A percentile compares a stretch with the other conserved stretches of the same genome.
These are phyloP conservation scores for Caenorhabditis becei DNA, from an alignment of 2,888 invertebrate species.

Conservation along the genomic window DNA sequence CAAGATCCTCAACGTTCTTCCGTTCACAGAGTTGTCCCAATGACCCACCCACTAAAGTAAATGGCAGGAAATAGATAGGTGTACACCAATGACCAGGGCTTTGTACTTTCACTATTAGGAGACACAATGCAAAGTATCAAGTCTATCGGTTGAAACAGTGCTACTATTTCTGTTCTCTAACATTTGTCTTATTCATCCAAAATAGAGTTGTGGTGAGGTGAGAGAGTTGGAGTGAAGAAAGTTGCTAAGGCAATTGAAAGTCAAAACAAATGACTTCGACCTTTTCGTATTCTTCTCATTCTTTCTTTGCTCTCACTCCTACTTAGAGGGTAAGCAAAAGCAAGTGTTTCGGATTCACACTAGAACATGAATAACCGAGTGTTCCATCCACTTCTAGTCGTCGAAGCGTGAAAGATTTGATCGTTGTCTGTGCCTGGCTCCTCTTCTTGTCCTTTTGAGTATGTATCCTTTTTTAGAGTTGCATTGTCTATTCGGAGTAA, in stretches of 20 bases:
- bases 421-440: slow-evolving; percentile 43
- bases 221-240: background rate
- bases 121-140: too few relatives aligned
- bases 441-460: slow-evolving; percentile 45
- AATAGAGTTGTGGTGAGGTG: background rate
- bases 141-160: too few relatives aligned
- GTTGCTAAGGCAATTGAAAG: background rate
- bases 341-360: slow-evolving; percentile 50
- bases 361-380: slow-evolving; percentile 54
- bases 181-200: background rate
- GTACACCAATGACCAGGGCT: slow-evolving; percentile 48
- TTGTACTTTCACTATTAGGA: slow-evolving; percentile 9
- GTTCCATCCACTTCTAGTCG: slow-evolving; percentile 46
- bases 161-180: background rate
- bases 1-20: slow-evolving; percentile 18
- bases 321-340: slow-evolving; percentile 17
- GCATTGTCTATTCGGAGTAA: background rate
- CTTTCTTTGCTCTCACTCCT: background rate
- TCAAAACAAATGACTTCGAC: slow-evolving; percentile 30
- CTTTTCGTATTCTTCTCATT: background rate
- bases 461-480: slow-evolving; percentile 39
- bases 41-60: slow-evolving; percentile 17
- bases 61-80: slow-evolving; percentile 54
- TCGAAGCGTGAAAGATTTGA: slow-evolving; percentile 58
- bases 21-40: background rate